Evolutionary conservation across 2,888 invertebrate species (phyloP).

Genomic region (Spialia ferax): DNA sequence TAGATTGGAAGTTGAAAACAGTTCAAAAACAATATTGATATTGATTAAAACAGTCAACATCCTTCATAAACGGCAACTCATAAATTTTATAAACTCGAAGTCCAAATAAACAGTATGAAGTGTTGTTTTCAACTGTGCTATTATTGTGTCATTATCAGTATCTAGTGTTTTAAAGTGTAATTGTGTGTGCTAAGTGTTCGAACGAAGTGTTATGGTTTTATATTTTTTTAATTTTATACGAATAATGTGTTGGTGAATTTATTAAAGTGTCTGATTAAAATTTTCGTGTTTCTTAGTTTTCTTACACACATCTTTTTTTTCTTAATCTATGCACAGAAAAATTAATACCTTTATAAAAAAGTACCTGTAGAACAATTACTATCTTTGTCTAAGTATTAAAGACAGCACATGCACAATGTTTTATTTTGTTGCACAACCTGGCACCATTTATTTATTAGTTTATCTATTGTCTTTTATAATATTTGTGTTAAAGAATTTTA

Average conservation of each 20-base stretch:
- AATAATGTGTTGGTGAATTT: not conserved
- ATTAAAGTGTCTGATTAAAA: not conserved
- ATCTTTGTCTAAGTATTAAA: conserved; percentile 12
- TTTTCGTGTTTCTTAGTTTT: conserved; percentile 4
- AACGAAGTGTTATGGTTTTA: not conserved
- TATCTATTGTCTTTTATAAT: not conserved
- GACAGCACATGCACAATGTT: conserved; percentile 35
- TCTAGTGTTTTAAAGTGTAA: not conserved
- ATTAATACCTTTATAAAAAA: no score
- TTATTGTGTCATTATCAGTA: not conserved
- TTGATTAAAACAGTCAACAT: no score
- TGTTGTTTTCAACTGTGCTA: not conserved
- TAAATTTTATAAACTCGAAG: no score
- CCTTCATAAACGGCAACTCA: no score
- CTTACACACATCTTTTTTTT: not conserved
- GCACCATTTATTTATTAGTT: not conserved
- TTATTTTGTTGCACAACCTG: conserved; percentile 9
- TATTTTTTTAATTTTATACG: not conserved
- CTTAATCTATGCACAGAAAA: not conserved
- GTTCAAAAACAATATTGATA: no score
- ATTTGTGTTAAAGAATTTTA: not conserved
- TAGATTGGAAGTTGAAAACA: no score
- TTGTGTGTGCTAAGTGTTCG: not conserved
- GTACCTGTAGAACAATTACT: not conserved
- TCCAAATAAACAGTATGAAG: not conserved